A percentile compares a stretch with the other conserved stretches of the same genome.
Conservation (phyloP, 2,113 vertebrate species). For the Harpagus bidentatus region DNA sequence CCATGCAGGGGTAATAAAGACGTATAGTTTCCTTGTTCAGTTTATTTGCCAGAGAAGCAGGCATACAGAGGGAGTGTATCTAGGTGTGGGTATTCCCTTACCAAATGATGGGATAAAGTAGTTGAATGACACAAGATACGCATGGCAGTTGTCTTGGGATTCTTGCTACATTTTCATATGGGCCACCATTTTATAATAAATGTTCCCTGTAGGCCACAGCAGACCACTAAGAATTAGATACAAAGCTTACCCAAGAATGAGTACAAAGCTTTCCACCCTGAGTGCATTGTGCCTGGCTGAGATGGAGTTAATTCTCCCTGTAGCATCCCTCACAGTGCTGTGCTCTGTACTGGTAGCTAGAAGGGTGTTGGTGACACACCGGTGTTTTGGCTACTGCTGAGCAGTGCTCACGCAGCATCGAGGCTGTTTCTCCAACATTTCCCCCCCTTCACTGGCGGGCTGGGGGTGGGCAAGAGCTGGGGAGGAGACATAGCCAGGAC, state of each 20-base stretch:
- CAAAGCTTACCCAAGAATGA: not conserved
- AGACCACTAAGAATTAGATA: not conserved
- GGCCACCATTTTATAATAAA: not conserved
- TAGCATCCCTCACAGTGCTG: not conserved
- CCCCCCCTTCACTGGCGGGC: not conserved
- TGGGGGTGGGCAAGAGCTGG: not conserved
- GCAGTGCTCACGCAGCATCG: not conserved
- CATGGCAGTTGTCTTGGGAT: not conserved
- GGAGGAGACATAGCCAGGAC: not conserved
- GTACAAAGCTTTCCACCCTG: not conserved
- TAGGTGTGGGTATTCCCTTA: not conserved
- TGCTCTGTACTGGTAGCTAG: not conserved
- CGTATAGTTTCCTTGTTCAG: not conserved
- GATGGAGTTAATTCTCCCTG: not conserved
- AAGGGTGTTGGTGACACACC: not conserved
- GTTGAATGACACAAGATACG: not conserved
- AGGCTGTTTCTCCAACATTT: not conserved
- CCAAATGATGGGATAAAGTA: not conserved
- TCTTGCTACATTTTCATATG: not conserved
- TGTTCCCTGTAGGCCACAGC: not conserved
- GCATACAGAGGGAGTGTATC: not conserved
- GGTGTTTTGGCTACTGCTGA: not conserved
- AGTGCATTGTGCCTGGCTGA: not conserved
- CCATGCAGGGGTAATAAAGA: not conserved
- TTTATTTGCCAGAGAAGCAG: not conserved